These are phyloP conservation scores for Tenualosa ilisha DNA, from an alignment of 2,797 vertebrate genomes.

Conservation along the genomic window DNA sequence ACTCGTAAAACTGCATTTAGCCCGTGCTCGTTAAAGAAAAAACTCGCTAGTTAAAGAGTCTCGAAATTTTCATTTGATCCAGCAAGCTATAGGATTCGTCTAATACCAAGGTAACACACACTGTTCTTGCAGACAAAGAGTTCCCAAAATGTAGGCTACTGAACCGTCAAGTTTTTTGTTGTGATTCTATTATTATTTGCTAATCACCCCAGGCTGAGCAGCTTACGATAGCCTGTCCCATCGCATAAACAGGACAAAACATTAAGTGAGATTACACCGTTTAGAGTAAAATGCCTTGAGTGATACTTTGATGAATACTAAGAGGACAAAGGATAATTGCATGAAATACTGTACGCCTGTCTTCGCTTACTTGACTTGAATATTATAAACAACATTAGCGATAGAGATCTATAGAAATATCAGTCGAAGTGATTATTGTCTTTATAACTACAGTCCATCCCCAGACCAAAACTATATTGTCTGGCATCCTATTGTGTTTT, in stretches of 20 bases:
- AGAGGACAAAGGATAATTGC: slow-evolving; percentile 42
- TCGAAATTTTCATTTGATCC: background rate
- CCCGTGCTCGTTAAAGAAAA: background rate
- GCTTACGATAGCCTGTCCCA: background rate
- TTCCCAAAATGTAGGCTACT: slow-evolving; percentile 7
- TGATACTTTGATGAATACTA: background rate
- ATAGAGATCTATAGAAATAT: background rate
- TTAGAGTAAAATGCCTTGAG: background rate
- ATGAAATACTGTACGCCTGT: slow-evolving; percentile 13
- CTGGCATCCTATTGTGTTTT: slow-evolving; percentile 14
- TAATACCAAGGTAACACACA: background rate
- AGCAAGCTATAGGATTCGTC: background rate
- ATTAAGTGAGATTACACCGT: background rate
- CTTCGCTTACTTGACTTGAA: background rate
- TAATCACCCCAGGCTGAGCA: background rate
- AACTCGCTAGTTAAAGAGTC: background rate
- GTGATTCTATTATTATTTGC: background rate
- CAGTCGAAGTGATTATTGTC: background rate
- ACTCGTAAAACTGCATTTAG: background rate
- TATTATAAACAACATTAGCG: background rate
- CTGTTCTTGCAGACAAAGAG: slow-evolving; percentile 15
- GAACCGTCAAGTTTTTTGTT: slow-evolving; percentile 15
- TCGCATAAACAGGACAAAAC: background rate
- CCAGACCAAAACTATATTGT: background rate
- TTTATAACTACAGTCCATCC: background rate